These are phyloP conservation scores for Melanotaenia parkinsoni DNA, from an alignment of 2,797 vertebrate genomes.

Conservation along the genomic window DNA sequence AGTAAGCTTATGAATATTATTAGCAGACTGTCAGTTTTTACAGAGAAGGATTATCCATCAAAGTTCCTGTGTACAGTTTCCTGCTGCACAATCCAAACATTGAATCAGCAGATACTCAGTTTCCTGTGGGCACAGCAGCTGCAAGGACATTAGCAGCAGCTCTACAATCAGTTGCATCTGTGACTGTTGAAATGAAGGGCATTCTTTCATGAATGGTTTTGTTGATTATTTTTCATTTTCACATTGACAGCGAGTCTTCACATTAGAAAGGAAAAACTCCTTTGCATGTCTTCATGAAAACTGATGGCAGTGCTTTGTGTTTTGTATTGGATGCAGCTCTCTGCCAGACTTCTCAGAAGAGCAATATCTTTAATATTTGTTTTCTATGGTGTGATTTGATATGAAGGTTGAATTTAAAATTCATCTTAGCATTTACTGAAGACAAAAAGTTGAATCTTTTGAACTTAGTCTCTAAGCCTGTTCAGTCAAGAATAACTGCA, in stretches of 20 bases:
- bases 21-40: background rate
- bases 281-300: background rate
- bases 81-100: background rate
- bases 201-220: constrained; percentile 3
- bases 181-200: constrained; percentile 8
- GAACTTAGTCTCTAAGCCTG: background rate
- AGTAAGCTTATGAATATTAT: too few relatives aligned
- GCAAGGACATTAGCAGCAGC: background rate
- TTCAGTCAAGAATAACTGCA: background rate
- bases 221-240: constrained; percentile 12
- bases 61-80: background rate
- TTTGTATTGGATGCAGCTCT: constrained; percentile 2
- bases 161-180: too few relatives aligned
- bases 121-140: too few relatives aligned
- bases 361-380: constrained; percentile 3
- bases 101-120: background rate
- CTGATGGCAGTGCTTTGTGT: constrained; percentile 8
- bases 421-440: background rate
- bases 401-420: background rate
- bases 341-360: background rate
- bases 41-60: background rate
- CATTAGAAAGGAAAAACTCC: background rate
- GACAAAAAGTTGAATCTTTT: background rate
- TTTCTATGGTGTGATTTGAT: background rate
- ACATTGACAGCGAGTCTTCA: background rate